These are phyloP conservation scores for Harpagifer antarcticus DNA, from an alignment of 2,797 vertebrate genomes.

Conservation along the genomic window DNA sequence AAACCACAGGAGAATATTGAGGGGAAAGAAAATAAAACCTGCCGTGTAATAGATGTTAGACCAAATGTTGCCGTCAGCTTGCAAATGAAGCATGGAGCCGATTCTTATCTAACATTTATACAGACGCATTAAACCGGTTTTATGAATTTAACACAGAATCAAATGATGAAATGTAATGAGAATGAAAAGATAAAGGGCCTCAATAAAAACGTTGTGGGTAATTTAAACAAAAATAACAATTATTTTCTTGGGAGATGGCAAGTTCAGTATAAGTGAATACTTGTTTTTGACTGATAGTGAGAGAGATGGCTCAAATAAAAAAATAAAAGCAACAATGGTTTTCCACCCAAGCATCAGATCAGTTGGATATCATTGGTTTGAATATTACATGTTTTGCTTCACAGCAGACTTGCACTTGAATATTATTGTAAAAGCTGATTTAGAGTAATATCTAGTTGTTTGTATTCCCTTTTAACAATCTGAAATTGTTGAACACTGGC, in stretches of 20 bases:
- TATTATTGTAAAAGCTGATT: neutral
- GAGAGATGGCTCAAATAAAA: neutral
- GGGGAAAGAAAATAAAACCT: neutral
- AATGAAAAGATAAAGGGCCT: neutral
- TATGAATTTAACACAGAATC: neutral
- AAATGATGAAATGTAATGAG: neutral
- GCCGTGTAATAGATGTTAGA: neutral
- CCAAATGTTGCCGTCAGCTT: neutral
- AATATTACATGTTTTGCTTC: slow-evolving; percentile 17
- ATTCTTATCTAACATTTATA: neutral
- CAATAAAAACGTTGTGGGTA: neutral
- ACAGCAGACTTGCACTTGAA: neutral
- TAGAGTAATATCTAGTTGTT: neutral
- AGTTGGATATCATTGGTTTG: slow-evolving; percentile 2
- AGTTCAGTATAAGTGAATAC: neutral
- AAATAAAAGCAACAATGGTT: neutral
- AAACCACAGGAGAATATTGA: neutral
- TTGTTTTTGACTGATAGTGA: slow-evolving; percentile 9
- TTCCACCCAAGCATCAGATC: neutral
- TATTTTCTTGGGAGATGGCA: neutral
- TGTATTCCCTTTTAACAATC: neutral
- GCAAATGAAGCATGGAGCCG: neutral
- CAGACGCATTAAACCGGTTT: neutral
- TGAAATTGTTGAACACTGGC: neutral
- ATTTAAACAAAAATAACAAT: neutral